phyloP scores from a whole-genome alignment of 2,797 vertebrate genomes.

The Crocodylus rhombifer region DNA sequence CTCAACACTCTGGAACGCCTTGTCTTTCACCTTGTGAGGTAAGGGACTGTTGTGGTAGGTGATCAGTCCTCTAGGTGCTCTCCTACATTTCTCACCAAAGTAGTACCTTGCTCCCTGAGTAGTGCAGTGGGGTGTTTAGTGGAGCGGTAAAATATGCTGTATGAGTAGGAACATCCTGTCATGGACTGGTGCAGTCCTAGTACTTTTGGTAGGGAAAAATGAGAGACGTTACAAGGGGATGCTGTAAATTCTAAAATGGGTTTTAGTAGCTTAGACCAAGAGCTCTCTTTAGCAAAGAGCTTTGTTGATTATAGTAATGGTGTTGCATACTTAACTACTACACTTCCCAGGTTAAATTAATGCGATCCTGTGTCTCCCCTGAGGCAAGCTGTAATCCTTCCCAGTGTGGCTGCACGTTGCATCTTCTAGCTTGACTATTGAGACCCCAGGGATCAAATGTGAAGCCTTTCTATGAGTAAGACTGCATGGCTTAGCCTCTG shows the following conservation, averaged over 20 bases:
- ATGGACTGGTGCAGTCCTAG: not conserved
- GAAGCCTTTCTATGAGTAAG: not conserved
- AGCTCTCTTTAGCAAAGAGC: not conserved
- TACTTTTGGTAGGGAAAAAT: not conserved
- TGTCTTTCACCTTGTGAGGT: slow-evolving; percentile 98
- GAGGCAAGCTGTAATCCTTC: not conserved
- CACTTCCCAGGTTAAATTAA: not conserved
- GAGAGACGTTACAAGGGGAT: not conserved
- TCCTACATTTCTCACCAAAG: not conserved
- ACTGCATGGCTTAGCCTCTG: not conserved
- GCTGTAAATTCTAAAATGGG: not conserved
- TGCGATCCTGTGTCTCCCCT: too few relatives aligned
- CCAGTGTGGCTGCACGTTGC: not conserved
- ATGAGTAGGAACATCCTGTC: not conserved
- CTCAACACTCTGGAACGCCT: slow-evolving; percentile 95
- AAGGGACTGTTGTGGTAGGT: slow-evolving; percentile 16
- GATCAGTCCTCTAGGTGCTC: not conserved
- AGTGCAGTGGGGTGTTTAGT: not conserved
- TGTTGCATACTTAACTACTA: not conserved
- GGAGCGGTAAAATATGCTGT: not conserved
- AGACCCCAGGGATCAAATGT: not conserved
- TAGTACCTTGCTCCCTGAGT: too few relatives aligned
- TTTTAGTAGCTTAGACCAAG: not conserved
- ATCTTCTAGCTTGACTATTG: not conserved
- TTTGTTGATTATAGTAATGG: too few relatives aligned